A percentile compares a stretch with the other conserved stretches of the same genome.
phyloP scores from a whole-genome alignment of 2,797 vertebrate genomes.

The Arrhamphus sclerolepis region DNA sequence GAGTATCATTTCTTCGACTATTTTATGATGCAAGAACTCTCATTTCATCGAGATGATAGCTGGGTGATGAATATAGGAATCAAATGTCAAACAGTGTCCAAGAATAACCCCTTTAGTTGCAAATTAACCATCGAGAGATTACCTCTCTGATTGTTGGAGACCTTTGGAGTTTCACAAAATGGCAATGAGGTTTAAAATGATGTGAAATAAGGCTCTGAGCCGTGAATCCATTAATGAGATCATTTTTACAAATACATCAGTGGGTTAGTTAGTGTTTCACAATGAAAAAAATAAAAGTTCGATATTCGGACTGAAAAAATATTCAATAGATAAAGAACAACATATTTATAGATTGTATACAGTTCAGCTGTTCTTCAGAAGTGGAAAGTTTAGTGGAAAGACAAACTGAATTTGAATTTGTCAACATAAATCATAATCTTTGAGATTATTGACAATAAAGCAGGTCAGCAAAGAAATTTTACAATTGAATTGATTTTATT shows the following conservation, averaged over 20 bases:
- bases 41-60: conserved; percentile 41
- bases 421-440: conserved; percentile 4
- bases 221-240: no score
- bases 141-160: conserved; percentile 37
- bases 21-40: conserved; percentile 33
- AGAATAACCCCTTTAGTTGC: conserved; percentile 50
- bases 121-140: conserved; percentile 45
- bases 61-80: conserved; percentile 48
- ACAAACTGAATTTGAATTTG: conserved; percentile 14
- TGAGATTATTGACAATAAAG: conserved; percentile 3
- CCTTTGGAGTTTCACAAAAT: conserved; percentile 55
- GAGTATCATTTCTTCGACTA: conserved; percentile 42
- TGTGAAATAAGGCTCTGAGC: no score
- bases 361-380: no score
- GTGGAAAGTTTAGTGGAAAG: conserved; percentile 34
- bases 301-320: no score
- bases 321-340: conserved; percentile 19
- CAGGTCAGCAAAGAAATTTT: conserved; percentile 6
- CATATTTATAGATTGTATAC: conserved; percentile 2
- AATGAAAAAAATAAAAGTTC: no score
- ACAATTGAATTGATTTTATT: background rate
- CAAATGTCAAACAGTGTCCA: conserved; percentile 59
- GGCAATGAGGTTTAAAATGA: background rate
- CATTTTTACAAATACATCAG: no score
- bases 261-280: no score